Percentiles rank a stretch among this genome's conserved stretches.
These are phyloP conservation scores for Cabera pusaria DNA, from an alignment of 2,888 invertebrate genomes.

Conservation along the genomic window DNA sequence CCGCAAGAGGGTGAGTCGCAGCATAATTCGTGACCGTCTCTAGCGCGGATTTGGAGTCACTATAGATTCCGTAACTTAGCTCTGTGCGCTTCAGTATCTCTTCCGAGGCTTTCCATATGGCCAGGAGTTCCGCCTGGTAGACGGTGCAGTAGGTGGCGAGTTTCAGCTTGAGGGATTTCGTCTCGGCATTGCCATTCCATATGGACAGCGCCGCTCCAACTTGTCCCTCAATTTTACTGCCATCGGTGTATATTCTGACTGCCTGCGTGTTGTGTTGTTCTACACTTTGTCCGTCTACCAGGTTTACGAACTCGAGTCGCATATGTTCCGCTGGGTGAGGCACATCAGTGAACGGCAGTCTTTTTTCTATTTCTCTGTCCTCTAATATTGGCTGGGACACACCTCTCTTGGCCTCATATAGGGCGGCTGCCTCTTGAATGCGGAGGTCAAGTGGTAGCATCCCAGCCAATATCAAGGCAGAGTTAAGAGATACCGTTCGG, in stretches of 20 bases:
- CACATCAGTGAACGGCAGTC: too few relatives aligned
- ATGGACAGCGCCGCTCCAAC: constrained; percentile 1
- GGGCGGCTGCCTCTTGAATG: constrained; percentile 12
- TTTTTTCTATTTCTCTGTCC: neutral
- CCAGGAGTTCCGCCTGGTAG: neutral
- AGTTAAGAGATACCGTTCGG: constrained; percentile 23
- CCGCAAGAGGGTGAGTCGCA: too few relatives aligned
- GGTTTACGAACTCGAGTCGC: constrained; percentile 3
- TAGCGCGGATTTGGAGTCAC: too few relatives aligned
- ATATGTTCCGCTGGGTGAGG: constrained; percentile 11
- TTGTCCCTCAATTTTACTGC: constrained; percentile 11
- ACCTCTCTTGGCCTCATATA: constrained; percentile 12
- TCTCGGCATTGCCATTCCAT: neutral
- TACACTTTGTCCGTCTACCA: constrained; percentile 5
- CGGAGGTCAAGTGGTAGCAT: constrained; percentile 17
- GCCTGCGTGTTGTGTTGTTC: neutral
- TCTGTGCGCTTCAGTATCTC: too few relatives aligned
- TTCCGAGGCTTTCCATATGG: too few relatives aligned
- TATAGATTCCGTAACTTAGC: too few relatives aligned
- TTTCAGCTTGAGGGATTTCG: neutral
- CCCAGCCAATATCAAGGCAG: constrained; percentile 17
- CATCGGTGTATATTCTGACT: constrained; percentile 14
- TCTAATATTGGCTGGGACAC: neutral
- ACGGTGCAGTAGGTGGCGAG: neutral
- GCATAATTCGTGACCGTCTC: too few relatives aligned